These are phyloP conservation scores for Ellobium chinense DNA, from an alignment of 2,888 invertebrate genomes.

Conservation along the genomic window DNA sequence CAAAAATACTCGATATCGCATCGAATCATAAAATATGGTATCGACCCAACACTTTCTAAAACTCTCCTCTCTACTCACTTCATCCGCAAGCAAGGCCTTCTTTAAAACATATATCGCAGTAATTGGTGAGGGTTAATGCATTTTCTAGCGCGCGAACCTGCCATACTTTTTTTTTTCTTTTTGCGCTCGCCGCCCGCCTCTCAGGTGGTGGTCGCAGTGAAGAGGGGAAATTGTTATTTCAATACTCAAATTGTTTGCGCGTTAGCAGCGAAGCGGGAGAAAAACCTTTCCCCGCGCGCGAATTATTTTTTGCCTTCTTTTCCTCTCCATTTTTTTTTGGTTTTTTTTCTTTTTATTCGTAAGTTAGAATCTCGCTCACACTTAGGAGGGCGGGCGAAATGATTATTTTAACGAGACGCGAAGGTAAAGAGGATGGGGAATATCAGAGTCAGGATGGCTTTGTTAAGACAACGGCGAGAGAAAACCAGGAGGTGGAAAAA, in stretches of 20 bases:
- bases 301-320: background rate
- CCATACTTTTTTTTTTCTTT: too few species aligned
- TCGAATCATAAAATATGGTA: too few species aligned
- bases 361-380: too few species aligned
- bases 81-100: too few species aligned
- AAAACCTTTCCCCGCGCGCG: background rate
- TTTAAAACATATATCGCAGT: too few species aligned
- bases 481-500: background rate
- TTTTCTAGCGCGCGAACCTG: background rate
- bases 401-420: background rate
- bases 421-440: background rate
- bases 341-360: too few species aligned
- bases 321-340: background rate
- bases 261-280: background rate
- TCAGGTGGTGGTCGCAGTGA: constrained; percentile 28
- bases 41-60: too few species aligned
- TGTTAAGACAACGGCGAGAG: constrained; percentile 10
- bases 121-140: background rate
- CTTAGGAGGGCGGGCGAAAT: background rate
- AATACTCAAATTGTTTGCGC: constrained; percentile 13
- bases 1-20: too few species aligned
- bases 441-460: background rate
- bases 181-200: background rate
- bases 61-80: background rate
- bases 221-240: background rate